Conservation (phyloP, 2,888 invertebrate species). For the Stenichneumon culpator region DNA sequence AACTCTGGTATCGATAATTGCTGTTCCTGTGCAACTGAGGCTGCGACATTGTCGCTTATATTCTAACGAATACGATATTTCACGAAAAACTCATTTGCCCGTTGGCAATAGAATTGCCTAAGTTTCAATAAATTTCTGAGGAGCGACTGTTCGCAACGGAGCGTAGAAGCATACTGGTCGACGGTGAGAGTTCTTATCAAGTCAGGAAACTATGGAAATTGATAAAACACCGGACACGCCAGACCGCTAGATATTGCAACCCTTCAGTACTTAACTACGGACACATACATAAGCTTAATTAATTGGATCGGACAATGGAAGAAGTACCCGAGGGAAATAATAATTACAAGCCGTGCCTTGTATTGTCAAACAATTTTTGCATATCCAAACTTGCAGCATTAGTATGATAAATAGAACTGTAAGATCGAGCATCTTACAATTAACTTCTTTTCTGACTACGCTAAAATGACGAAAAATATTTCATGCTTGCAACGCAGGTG, state of each 20-base stretch:
- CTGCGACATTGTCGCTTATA: conserved; percentile 16
- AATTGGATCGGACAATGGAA: conserved; percentile 13
- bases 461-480: too few relatives aligned
- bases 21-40: conserved; percentile 19
- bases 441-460: too few relatives aligned
- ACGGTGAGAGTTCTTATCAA: conserved; percentile 62
- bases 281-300: conserved; percentile 35
- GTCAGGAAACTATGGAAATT: conserved; percentile 53
- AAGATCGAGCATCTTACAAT: not conserved
- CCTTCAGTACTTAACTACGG: conserved; percentile 24
- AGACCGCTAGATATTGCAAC: conserved; percentile 46
- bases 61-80: not conserved
- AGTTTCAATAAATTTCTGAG: not conserved
- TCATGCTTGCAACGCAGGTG: too few relatives aligned
- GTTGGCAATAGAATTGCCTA: not conserved
- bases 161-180: conserved; percentile 48
- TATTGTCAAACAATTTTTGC: not conserved
- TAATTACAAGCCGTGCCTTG: conserved; percentile 15
- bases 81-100: not conserved
- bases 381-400: not conserved
- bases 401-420: not conserved
- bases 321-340: not conserved
- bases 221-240: conserved; percentile 54
- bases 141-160: conserved; percentile 40
- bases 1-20: conserved; percentile 73